Evolutionary conservation across 2,888 invertebrate genomes (phyloP), one percentile per base, ranked within the genome.

Genomic region (Amiota mariae): DNA sequence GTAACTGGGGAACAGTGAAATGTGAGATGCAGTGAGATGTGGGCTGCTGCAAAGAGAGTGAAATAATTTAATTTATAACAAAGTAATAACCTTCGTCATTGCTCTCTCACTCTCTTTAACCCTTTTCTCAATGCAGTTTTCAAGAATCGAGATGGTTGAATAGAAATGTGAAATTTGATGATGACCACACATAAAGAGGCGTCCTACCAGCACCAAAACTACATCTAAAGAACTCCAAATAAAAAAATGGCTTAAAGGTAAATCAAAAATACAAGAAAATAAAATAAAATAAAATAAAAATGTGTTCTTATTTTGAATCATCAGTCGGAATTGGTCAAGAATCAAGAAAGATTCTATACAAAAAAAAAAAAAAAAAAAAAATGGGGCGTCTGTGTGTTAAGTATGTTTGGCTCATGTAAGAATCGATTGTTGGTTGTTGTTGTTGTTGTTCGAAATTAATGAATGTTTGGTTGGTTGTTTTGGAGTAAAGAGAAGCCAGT

Each of bases 61-160:
- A 78, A 78, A 81, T 80, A 80, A 83, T 84, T 82, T 79, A 85
- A 82, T 84, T 84, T 84, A 81, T 82, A 77, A 79, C 78, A 76
- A 76, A 54, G 48, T 18, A 48, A 36, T 36, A 36, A 36, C 36
- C 36, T 36, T 36, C 36, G 36, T 36, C 36, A 36, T 36, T 36
- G 36, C 36, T 36, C 36, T 36, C 36, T 36, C 36, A 36, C 6
- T 36, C 36, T 36, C 36, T 36, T 36, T 4, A 36, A 36, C 36
- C 36, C 36, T 36, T 36, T 36, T 6, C 36, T 36, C 36, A 36
- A 36, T 36, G 3, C 36, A 36, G 4, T 36, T 6, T 6, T 6
- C 36, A 2, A 36, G 36, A 36, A 6, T 36, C 8, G 8, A 36
- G 36, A 36, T 2, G 1, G 15, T 46, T 24, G n/a, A 48, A 18